Evolutionary conservation across 2,113 vertebrate species (phyloP).

Genomic region (Brachirus orientalis): DNA sequence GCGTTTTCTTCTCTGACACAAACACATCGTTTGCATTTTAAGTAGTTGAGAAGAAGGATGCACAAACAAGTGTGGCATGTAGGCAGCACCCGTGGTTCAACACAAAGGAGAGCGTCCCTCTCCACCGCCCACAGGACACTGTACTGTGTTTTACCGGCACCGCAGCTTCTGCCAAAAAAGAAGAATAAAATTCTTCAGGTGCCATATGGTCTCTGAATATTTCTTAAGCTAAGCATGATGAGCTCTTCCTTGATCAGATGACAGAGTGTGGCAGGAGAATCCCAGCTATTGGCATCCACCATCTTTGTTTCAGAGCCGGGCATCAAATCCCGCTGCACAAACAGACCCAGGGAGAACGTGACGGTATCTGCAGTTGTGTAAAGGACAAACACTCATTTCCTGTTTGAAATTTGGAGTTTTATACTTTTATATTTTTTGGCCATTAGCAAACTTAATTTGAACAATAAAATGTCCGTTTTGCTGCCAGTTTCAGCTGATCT

Average conservation of each 20-base stretch:
- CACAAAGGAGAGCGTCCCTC: conserved; percentile 59
- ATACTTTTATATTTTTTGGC: too few species aligned
- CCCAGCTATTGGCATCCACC: conserved; percentile 50
- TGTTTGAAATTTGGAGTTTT: too few species aligned
- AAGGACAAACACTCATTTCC: too few species aligned
- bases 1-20: conserved; percentile 34
- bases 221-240: conserved; percentile 65
- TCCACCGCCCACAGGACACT: conserved; percentile 29
- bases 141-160: conserved; percentile 34
- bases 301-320: conserved; percentile 46
- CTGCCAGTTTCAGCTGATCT: too few species aligned
- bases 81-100: conserved; percentile 31
- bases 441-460: too few species aligned
- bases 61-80: conserved; percentile 35
- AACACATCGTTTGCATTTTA: conserved; percentile 68
- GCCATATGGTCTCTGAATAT: conserved; percentile 58
- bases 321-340: conserved; percentile 62
- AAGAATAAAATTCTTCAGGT: conserved; percentile 12
- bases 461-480: too few species aligned
- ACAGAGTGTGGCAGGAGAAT: conserved; percentile 36
- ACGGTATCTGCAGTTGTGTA: too few species aligned
- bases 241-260: conserved; percentile 68
- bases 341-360: conserved; percentile 45
- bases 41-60: conserved; percentile 52
- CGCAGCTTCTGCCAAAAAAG: conserved; percentile 44